Evolutionary conservation across 2,888 invertebrate species (phyloP), one percentile per base, ranked within the genome.

Genomic region (Limnephilus marmoratus): DNA sequence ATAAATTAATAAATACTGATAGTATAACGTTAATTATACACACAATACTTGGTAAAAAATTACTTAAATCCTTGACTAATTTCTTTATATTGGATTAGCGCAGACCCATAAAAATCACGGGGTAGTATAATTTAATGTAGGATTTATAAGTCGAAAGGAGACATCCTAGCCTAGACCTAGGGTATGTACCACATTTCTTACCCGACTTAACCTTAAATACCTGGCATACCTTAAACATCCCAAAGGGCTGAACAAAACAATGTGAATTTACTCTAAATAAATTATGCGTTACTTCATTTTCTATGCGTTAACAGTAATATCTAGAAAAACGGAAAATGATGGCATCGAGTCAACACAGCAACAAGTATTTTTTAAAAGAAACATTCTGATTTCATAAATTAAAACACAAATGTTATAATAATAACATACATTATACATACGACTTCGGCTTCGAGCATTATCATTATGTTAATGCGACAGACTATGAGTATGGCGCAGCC

Each of bases 141-240:
- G 45, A 45, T 45, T 45, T 45, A 45, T 45, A 45, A 45, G 1
- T 12, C 12, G 45, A 45, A 45, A 45, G 1, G 12, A 45, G 45
- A 12, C 12, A 45, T 7, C n/a, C 68, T 68, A n/a, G 2, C 24
- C n/a, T n/a, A n/a, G 68, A 68, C 68, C 68, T 68, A 9, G 13
- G 49, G 49, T 49, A 49, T 11, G 13, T 49, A 2, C 9, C n/a
- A 2, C 11, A 5, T 34, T 86, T 37, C 45, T 37, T 34, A 24
- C 24, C 37, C n/a, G 45, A 86, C 45, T 86, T 37, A 41, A 86
- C 88, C 80, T 37, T 37, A 89, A 89, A 89, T 89, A 89, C 37
- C 13, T 81, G 12, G 81, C 68, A 89, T 89, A n/a, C 80, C 80
- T 18, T 89, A 41, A 37, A 80, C 88, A 41, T 37, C 9, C 18